Conservation (phyloP, 2,888 invertebrate species). For the Congeria kusceri region DNA sequence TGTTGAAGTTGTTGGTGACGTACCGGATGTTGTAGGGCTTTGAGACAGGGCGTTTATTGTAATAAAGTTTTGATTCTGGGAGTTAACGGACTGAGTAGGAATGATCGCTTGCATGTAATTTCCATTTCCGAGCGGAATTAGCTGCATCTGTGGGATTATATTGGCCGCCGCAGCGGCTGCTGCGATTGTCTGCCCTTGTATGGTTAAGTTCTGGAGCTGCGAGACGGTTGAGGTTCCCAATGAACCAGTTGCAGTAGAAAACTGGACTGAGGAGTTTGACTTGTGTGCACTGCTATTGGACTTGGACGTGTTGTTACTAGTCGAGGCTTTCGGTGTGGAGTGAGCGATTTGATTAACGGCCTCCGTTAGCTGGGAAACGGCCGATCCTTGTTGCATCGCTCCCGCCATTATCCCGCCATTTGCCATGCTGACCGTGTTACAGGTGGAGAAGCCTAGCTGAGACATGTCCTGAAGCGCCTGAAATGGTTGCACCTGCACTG, state of each 20-base stretch:
- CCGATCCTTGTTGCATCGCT: constrained; percentile 15
- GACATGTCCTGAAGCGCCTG: constrained; percentile 51
- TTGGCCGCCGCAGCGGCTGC: constrained; percentile 68
- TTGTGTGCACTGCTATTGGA: neutral
- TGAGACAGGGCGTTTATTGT: constrained; percentile 71
- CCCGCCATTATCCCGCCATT: constrained; percentile 15
- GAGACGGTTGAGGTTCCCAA: constrained; percentile 30
- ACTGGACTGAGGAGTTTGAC: constrained; percentile 5
- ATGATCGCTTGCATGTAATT: constrained; percentile 71
- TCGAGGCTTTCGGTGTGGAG: constrained; percentile 20
- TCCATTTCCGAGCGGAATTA: constrained; percentile 71
- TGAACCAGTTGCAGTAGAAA: constrained; percentile 32
- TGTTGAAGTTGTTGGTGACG: constrained; percentile 67
- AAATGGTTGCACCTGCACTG: constrained; percentile 93
- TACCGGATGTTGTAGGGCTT: constrained; percentile 43
- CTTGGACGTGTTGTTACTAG: constrained; percentile 6
- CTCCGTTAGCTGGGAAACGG: constrained; percentile 35
- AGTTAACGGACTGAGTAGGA: constrained; percentile 59
- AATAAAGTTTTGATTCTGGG: constrained; percentile 54
- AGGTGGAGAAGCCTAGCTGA: constrained; percentile 26
- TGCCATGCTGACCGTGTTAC: constrained; percentile 9
- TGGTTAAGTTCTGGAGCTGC: constrained; percentile 45
- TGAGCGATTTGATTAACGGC: constrained; percentile 22
- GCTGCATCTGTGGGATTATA: constrained; percentile 70
- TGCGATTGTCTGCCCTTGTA: constrained; percentile 67